These are phyloP conservation scores for Hesperophylax magnus DNA, from an alignment of 1,140 invertebrate genomes.

Conservation along the genomic window DNA sequence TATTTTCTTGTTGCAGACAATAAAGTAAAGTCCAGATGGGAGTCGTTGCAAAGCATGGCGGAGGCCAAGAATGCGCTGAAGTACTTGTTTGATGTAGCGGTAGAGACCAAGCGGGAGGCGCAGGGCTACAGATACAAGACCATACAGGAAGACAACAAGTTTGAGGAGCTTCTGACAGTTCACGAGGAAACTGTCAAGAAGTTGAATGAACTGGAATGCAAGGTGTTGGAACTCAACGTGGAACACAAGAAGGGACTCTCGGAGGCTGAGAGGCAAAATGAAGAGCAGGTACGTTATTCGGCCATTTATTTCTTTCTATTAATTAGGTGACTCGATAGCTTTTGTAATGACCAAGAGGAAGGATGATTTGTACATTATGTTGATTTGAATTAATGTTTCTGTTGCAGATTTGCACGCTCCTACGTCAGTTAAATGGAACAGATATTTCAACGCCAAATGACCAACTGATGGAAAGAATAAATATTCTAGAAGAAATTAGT, in stretches of 20 bases:
- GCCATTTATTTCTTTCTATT: too few species aligned
- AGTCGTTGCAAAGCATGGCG: slow-evolving; percentile 75
- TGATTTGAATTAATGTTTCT: too few species aligned
- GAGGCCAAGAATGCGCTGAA: slow-evolving; percentile 78
- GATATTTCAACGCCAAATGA: slow-evolving; percentile 26
- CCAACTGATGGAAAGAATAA: slow-evolving; percentile 42
- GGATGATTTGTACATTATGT: too few species aligned
- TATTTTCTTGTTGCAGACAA: slow-evolving; percentile 69
- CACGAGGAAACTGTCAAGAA: slow-evolving; percentile 65
- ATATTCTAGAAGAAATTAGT: slow-evolving; percentile 48
- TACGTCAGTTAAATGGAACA: slow-evolving; percentile 42
- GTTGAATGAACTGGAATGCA: slow-evolving; percentile 62
- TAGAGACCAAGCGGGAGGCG: slow-evolving; percentile 69
- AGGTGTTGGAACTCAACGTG: slow-evolving; percentile 58
- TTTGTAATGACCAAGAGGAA: too few species aligned
- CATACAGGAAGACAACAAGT: slow-evolving; percentile 64
- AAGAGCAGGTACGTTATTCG: slow-evolving; percentile 67
- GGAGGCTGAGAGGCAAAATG: slow-evolving; percentile 65
- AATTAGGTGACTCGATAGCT: too few species aligned
- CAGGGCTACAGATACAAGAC: slow-evolving; percentile 66
- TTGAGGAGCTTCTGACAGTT: slow-evolving; percentile 70
- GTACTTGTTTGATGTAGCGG: slow-evolving; percentile 72
- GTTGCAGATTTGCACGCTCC: slow-evolving; percentile 46
- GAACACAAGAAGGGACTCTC: slow-evolving; percentile 60
- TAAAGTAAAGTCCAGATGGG: slow-evolving; percentile 73